phyloP scores from a whole-genome alignment of 2,888 invertebrate genomes.

The Cremastobaeus sp. region DNA sequence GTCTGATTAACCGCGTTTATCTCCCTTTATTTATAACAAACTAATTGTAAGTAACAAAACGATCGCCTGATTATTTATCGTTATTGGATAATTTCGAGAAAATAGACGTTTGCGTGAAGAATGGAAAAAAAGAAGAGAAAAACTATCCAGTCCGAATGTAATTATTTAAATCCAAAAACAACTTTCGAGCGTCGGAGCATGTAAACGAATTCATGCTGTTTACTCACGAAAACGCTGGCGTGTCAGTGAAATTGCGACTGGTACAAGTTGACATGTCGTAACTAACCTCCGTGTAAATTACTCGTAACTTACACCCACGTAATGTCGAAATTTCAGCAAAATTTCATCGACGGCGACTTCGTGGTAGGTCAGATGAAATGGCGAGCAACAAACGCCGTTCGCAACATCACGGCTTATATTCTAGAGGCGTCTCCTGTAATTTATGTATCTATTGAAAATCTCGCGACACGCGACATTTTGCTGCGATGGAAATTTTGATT shows the following conservation, averaged over 20 bases:
- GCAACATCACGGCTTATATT: slow-evolving; percentile 45
- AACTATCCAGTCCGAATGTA: slow-evolving; percentile 27
- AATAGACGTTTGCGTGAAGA: no score
- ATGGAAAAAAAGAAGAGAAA: no score
- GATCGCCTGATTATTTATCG: no score
- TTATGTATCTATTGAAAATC: slow-evolving; percentile 57
- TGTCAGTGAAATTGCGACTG: slow-evolving; percentile 51
- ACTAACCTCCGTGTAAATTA: slow-evolving; percentile 66
- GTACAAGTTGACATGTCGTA: slow-evolving; percentile 58
- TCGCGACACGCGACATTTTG: slow-evolving; percentile 33
- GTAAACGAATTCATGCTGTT: slow-evolving; percentile 42
- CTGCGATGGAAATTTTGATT: no score
- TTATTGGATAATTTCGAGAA: no score
- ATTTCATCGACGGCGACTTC: slow-evolving; percentile 39
- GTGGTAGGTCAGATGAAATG: slow-evolving; percentile 45
- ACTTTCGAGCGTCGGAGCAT: slow-evolving; percentile 19
- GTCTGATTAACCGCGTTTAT: no score
- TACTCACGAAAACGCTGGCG: slow-evolving; percentile 41
- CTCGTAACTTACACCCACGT: slow-evolving; percentile 70
- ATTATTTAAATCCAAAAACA: slow-evolving; percentile 27
- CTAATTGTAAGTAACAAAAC: no score
- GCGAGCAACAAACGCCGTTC: slow-evolving; percentile 17
- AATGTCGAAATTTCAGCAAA: slow-evolving; percentile 57
- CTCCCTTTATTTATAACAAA: no score
- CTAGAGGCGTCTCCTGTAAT: slow-evolving; percentile 40